These are phyloP conservation scores for Puma concolor DNA, from an alignment of 2,113 vertebrate genomes.

Conservation along the genomic window DNA sequence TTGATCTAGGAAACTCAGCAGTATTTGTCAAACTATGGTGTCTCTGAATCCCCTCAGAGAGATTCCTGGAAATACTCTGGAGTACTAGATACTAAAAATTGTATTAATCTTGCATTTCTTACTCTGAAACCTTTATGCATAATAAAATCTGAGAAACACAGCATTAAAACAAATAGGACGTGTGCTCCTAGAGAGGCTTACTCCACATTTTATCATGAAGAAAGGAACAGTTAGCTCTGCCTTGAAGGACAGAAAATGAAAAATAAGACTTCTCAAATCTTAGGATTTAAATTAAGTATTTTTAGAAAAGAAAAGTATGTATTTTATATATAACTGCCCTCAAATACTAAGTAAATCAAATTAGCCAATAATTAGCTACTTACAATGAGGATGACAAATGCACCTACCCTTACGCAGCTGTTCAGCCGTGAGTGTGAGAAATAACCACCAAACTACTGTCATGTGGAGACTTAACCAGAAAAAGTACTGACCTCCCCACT, in stretches of 20 bases:
- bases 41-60: not conserved
- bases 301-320: not conserved
- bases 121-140: not conserved
- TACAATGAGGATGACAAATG: not conserved
- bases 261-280: not conserved
- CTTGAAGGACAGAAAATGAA: not conserved
- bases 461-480: not conserved
- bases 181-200: not conserved
- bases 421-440: not conserved
- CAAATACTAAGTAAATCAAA: not conserved
- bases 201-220: not conserved
- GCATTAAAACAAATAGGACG: not conserved
- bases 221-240: not conserved
- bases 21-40: not conserved
- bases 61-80: not conserved
- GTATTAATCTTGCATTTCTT: not conserved
- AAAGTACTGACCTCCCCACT: not conserved
- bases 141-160: not conserved
- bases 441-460: not conserved
- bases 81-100: not conserved
- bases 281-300: not conserved
- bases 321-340: not conserved
- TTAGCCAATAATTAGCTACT: not conserved
- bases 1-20: not conserved
- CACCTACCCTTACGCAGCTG: not conserved